Evolutionary conservation across 2,888 invertebrate genomes (phyloP).

Genomic region (Drosophila algonquin): DNA sequence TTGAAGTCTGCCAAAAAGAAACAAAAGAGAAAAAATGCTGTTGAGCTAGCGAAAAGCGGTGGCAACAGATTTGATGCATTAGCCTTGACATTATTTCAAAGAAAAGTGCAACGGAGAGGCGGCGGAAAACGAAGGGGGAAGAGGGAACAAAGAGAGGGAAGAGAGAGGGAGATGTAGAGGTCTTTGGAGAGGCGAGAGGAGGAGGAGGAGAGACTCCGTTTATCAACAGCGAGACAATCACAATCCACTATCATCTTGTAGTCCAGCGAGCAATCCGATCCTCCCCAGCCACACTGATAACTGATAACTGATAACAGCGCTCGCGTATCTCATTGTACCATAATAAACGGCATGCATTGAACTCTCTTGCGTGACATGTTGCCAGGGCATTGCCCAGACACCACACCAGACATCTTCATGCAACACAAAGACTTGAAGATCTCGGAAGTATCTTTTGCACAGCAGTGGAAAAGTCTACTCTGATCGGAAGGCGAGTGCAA

Average conservation of each 20-base stretch:
- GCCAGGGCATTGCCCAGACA: slow-evolving; percentile 28
- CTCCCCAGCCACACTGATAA: not conserved
- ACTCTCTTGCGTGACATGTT: slow-evolving; percentile 9
- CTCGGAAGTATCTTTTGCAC: slow-evolving; percentile 2
- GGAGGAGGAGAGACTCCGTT: no score
- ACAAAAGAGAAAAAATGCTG: slow-evolving; percentile 10
- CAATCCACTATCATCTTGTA: not conserved
- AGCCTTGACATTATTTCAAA: slow-evolving; percentile 44
- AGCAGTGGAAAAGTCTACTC: not conserved
- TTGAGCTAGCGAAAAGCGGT: slow-evolving; percentile 25
- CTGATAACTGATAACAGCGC: slow-evolving; percentile 24
- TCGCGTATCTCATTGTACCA: slow-evolving; percentile 5
- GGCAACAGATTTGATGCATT: slow-evolving; percentile 20
- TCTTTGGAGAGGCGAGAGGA: no score
- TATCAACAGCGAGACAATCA: not conserved
- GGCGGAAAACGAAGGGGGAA: not conserved
- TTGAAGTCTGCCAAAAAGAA: slow-evolving; percentile 25
- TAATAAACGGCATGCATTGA: slow-evolving; percentile 33
- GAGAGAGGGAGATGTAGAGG: not conserved
- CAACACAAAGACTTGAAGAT: slow-evolving; percentile 8
- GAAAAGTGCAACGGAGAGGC: slow-evolving; percentile 14
- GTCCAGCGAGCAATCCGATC: not conserved
- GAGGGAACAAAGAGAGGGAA: no score
- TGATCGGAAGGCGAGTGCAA: not conserved
- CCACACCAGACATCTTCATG: not conserved